These are phyloP conservation scores for Danio albolineatus DNA, from an alignment of 2,797 vertebrate species.

Conservation along the genomic window DNA sequence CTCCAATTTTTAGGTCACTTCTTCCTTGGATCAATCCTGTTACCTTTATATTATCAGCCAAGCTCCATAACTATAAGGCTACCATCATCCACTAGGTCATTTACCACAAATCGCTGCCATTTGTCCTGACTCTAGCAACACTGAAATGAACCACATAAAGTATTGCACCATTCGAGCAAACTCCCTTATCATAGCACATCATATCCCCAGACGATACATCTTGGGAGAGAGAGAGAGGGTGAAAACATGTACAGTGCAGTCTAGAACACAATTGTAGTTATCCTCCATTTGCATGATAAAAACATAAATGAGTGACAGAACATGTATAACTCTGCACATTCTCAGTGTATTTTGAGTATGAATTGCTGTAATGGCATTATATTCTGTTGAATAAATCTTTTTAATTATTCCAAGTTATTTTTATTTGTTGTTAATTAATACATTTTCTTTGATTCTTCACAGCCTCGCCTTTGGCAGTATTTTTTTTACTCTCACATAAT, in stretches of 20 bases:
- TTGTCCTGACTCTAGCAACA: slow-evolving; percentile 8
- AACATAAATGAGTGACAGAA: not conserved
- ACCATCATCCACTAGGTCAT: slow-evolving; percentile 6
- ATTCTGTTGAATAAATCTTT: not conserved
- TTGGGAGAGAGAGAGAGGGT: not conserved
- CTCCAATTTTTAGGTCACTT: slow-evolving; percentile 10
- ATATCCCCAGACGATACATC: not conserved
- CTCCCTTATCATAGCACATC: not conserved
- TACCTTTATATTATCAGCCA: slow-evolving; percentile 7
- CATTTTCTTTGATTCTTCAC: too few relatives aligned
- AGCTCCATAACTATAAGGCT: slow-evolving; percentile 2
- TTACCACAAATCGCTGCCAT: not conserved
- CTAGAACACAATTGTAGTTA: not conserved
- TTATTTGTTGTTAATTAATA: not conserved
- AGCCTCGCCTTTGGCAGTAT: too few relatives aligned
- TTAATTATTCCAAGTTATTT: not conserved
- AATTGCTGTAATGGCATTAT: not conserved
- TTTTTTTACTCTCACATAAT: too few relatives aligned
- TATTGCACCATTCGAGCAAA: not conserved
- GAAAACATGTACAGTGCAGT: not conserved
- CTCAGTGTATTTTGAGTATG: too few relatives aligned
- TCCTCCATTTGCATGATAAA: not conserved
- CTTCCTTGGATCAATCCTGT: not conserved
- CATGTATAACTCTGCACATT: too few relatives aligned
- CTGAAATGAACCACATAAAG: slow-evolving; percentile 24